These are phyloP conservation scores for Potamilus streckersoni DNA, from an alignment of 1,140 invertebrate genomes.

Conservation along the genomic window DNA sequence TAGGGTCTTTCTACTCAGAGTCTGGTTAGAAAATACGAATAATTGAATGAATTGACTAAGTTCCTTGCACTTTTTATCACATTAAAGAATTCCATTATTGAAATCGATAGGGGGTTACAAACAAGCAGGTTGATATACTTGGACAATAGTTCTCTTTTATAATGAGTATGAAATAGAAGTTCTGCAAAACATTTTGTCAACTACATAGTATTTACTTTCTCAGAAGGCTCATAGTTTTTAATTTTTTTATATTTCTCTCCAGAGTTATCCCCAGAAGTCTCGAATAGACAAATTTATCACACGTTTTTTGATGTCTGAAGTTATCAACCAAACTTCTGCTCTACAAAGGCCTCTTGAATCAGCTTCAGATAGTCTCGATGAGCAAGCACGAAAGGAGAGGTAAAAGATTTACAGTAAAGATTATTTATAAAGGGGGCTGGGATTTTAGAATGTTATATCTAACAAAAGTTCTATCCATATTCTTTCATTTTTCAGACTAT, in stretches of 20 bases:
- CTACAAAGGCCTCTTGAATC: slow-evolving; percentile 54
- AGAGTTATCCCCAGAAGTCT: slow-evolving; percentile 46
- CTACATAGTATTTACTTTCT: background rate
- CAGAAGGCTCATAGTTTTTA: background rate
- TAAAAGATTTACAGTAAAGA: slow-evolving; percentile 6
- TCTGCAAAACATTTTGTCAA: background rate
- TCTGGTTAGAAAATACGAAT: too few relatives aligned
- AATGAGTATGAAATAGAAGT: too few relatives aligned
- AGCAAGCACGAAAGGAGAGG: slow-evolving; percentile 53
- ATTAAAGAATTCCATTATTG: too few relatives aligned
- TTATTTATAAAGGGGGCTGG: background rate
- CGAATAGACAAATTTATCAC: slow-evolving; percentile 54
- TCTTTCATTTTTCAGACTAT: too few relatives aligned
- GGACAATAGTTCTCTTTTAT: too few relatives aligned
- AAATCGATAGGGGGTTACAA: too few relatives aligned
- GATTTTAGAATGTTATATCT: too few relatives aligned
- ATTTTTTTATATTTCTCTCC: slow-evolving; percentile 13
- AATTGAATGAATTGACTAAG: too few relatives aligned
- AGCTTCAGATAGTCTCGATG: slow-evolving; percentile 54
- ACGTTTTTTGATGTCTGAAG: slow-evolving; percentile 55
- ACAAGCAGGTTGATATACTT: too few relatives aligned
- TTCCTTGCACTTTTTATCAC: too few relatives aligned
- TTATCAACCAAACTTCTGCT: slow-evolving; percentile 55
- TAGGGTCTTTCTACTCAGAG: too few relatives aligned
- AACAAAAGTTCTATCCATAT: too few relatives aligned